A percentile compares a stretch with the other conserved stretches of the same genome.
Conservation (phyloP, 37 sponge, comb jelly and placozoan genomes). For the Spongilla lacustris region DNA sequence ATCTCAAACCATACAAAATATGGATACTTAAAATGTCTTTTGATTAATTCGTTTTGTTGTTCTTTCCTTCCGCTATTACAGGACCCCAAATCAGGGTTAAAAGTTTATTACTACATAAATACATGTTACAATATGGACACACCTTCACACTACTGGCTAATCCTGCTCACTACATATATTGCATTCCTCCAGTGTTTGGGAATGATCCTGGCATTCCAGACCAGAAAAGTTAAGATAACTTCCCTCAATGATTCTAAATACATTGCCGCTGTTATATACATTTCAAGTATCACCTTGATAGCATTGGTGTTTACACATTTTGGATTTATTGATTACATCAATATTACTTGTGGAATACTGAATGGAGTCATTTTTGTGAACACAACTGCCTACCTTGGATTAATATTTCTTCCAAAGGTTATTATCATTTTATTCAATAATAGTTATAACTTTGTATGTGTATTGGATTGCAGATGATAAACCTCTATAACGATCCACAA, state of each 20-base stretch:
- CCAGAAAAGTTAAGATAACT: constrained; percentile 53
- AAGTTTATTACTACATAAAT: neutral
- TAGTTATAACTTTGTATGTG: neutral
- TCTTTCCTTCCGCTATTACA: neutral
- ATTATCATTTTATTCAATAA: no score
- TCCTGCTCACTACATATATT: neutral
- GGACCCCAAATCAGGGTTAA: neutral
- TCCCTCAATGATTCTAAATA: constrained; percentile 66
- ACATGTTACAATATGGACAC: neutral
- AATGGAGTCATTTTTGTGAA: constrained; percentile 14
- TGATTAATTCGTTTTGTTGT: no score
- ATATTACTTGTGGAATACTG: constrained; percentile 44
- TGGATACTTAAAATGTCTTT: no score
- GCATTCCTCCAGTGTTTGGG: constrained; percentile 30
- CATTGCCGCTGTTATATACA: constrained; percentile 50
- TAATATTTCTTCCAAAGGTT: constrained; percentile 65
- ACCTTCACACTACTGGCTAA: neutral
- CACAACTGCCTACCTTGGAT: constrained; percentile 33
- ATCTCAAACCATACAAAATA: no score
- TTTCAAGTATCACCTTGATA: constrained; percentile 20
- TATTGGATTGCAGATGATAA: neutral
- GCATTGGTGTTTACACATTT: constrained; percentile 28
- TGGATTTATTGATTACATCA: constrained; percentile 3
- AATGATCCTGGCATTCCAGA: constrained; percentile 55
- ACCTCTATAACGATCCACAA: neutral